Percentiles rank a stretch among this genome's conserved stretches.
These are phyloP conservation scores for Champsocephalus gunnari DNA, from an alignment of 2,797 vertebrate genomes.

Conservation along the genomic window DNA sequence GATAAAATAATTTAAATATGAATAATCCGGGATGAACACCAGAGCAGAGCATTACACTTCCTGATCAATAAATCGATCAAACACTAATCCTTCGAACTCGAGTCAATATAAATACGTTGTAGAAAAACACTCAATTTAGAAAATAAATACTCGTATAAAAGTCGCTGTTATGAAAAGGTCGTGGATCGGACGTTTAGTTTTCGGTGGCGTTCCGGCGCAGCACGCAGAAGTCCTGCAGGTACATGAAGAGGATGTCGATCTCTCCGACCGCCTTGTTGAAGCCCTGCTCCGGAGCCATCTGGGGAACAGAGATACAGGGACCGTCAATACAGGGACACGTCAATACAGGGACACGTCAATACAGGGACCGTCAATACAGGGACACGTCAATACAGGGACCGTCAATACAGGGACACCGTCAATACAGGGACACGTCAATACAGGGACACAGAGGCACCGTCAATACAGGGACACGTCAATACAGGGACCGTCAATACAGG, in stretches of 20 bases:
- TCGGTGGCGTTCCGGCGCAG: not conserved
- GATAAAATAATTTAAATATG: not conserved
- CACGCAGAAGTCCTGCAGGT: conserved; percentile 73
- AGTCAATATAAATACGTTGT: conserved; percentile 55
- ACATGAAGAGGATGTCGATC: conserved; percentile 72
- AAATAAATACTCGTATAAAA: conserved; percentile 72
- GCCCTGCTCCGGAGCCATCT: conserved; percentile 59
- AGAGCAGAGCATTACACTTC: conserved; percentile 18
- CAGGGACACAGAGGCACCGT: too few relatives aligned
- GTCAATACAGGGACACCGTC: too few relatives aligned
- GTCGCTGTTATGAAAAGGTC: conserved; percentile 22
- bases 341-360: too few relatives aligned
- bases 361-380: too few relatives aligned
- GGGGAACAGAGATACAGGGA: conserved; percentile 1
- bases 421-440: too few relatives aligned
- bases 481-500: too few relatives aligned
- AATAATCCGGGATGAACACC: conserved; percentile 29
- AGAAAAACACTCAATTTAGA: conserved; percentile 54
- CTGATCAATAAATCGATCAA: conserved; percentile 65
- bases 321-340: too few relatives aligned
- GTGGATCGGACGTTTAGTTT: conserved; percentile 13
- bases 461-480: too few relatives aligned
- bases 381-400: too few relatives aligned
- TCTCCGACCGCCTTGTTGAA: conserved; percentile 71
- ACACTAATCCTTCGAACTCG: conserved; percentile 2